A percentile compares a stretch with the other conserved stretches of the same genome.
Conservation (phyloP, 2,113 vertebrate genomes). For the Cricetomys ansorgei region DNA sequence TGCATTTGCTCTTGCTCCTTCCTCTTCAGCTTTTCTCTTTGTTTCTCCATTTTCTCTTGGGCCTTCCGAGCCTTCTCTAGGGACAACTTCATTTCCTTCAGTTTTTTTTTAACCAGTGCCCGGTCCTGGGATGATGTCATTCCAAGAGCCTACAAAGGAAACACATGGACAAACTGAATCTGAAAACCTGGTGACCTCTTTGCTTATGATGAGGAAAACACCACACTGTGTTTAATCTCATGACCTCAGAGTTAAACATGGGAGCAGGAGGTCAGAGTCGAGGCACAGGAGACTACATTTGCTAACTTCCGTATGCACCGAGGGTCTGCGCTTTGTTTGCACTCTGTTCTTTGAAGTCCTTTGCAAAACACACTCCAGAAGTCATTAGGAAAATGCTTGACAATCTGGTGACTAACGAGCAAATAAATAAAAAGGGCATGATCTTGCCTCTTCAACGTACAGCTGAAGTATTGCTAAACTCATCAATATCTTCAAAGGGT, state of each 20-base stretch:
- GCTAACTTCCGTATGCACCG: background rate
- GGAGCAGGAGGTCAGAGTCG: background rate
- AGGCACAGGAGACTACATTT: background rate
- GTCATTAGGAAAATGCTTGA: constrained; percentile 10
- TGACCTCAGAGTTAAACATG: background rate
- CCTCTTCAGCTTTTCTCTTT: constrained; percentile 91
- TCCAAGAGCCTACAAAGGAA: constrained; percentile 90
- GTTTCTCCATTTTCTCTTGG: constrained; percentile 95
- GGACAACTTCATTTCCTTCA: constrained; percentile 95
- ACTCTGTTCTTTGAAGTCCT: background rate
- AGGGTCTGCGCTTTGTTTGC: background rate
- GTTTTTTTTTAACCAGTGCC: constrained; percentile 94
- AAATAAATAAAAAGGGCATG: constrained; percentile 5
- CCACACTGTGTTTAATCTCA: background rate
- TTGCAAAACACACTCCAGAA: background rate
- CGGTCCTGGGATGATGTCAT: constrained; percentile 94
- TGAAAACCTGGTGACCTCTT: background rate
- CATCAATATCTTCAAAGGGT: constrained; percentile 41
- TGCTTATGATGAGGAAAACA: background rate
- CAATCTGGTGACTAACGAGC: background rate
- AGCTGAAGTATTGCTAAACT: background rate
- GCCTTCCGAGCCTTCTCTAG: constrained; percentile 94
- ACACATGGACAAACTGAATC: background rate
- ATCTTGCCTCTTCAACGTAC: background rate
- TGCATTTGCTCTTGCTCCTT: constrained; percentile 92